These are phyloP conservation scores for Amphilophus citrinellus DNA, from an alignment of 2,113 vertebrate genomes.

Conservation along the genomic window DNA sequence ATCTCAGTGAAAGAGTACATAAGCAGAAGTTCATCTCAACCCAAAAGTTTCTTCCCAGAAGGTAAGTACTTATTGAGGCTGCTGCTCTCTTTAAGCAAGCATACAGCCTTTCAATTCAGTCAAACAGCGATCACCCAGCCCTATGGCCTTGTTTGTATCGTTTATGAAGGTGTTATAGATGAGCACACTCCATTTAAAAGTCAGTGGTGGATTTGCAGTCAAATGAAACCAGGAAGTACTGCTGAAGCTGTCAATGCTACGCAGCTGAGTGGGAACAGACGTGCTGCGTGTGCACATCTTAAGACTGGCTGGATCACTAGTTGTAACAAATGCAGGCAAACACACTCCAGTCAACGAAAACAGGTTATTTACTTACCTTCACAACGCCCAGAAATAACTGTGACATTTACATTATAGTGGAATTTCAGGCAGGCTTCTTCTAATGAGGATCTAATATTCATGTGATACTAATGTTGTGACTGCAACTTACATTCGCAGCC, in stretches of 20 bases:
- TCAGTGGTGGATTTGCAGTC: slow-evolving; percentile 55
- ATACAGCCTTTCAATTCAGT: slow-evolving; percentile 46
- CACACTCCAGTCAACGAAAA: slow-evolving; percentile 21
- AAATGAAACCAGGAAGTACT: slow-evolving; percentile 67
- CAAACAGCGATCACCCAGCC: slow-evolving; percentile 56
- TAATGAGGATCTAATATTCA: slow-evolving; percentile 52
- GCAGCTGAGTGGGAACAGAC: slow-evolving; percentile 58
- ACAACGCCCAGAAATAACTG: slow-evolving; percentile 1
- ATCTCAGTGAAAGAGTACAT: slow-evolving; percentile 25
- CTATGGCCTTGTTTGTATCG: slow-evolving; percentile 43
- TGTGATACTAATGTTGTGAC: slow-evolving; percentile 32
- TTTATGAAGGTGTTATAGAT: slow-evolving; percentile 57
- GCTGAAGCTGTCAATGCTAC: slow-evolving; percentile 57
- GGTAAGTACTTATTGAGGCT: slow-evolving; percentile 41
- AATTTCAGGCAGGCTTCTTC: slow-evolving; percentile 18
- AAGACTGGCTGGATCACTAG: slow-evolving; percentile 47
- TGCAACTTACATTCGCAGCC: slow-evolving; percentile 30
- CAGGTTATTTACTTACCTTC: slow-evolving; percentile 44
- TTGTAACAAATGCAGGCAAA: slow-evolving; percentile 46
- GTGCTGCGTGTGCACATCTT: slow-evolving; percentile 59
- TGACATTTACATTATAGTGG: slow-evolving; percentile 11
- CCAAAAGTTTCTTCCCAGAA: slow-evolving; percentile 47
- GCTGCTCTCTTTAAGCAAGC: slow-evolving; percentile 43
- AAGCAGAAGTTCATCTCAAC: slow-evolving; percentile 52
- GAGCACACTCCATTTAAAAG: slow-evolving; percentile 66